Evolutionary conservation across 2,113 vertebrate genomes (phyloP).

Genomic region (Macroglossus sobrinus): DNA sequence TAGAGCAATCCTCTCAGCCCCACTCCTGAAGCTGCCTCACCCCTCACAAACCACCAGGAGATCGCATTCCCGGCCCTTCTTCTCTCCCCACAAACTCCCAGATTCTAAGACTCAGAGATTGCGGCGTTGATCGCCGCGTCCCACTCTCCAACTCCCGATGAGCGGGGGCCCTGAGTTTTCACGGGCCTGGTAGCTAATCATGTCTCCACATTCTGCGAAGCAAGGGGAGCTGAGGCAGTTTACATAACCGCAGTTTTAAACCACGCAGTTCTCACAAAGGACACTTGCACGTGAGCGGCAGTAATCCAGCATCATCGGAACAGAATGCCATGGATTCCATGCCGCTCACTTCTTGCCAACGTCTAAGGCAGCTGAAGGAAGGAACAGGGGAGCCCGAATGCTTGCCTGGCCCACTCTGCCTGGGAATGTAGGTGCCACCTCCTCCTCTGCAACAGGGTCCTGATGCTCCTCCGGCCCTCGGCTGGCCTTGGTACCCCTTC

Average conservation of each 20-base stretch:
- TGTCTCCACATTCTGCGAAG: background rate
- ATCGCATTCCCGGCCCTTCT: background rate
- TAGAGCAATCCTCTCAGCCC: background rate
- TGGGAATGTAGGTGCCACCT: background rate
- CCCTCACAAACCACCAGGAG: background rate
- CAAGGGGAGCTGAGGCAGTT: background rate
- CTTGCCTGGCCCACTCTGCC: background rate
- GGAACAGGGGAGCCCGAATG: accelerated
- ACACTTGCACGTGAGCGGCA: background rate
- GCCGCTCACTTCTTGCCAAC: background rate
- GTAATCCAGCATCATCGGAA: background rate
- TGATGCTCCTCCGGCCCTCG: accelerated
- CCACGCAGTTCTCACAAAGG: background rate
- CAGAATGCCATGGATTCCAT: background rate
- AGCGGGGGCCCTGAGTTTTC: background rate
- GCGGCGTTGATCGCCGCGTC: background rate
- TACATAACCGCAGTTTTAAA: background rate
- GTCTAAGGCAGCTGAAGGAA: background rate
- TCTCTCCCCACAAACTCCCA: background rate
- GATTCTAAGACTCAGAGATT: background rate
- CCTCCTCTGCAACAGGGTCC: background rate
- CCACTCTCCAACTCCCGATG: background rate
- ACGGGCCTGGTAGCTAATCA: too few species aligned
- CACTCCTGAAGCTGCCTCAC: background rate
- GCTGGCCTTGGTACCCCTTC: background rate